Conservation (phyloP, 2,113 vertebrate species). For the Tylochromis polylepis region DNA sequence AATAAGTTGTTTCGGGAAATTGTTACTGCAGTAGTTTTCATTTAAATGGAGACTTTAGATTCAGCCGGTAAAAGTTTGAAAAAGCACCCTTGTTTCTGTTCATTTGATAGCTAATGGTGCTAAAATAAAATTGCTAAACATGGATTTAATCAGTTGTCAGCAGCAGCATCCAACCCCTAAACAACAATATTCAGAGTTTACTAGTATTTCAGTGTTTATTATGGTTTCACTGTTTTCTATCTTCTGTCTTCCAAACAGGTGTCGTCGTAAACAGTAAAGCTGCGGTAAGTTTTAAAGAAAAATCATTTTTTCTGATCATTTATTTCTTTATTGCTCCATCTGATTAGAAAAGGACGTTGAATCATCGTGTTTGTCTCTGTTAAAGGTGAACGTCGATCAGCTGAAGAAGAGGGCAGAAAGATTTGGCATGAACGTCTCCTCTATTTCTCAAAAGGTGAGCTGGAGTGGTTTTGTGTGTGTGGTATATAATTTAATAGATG, state of each 20-base stretch:
- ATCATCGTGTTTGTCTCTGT: background rate
- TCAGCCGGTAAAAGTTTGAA: background rate
- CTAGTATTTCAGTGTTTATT: background rate
- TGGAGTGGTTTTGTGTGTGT: too few species aligned
- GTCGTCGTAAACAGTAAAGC: constrained; percentile 53
- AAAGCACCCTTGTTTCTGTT: background rate
- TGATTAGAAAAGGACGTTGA: background rate
- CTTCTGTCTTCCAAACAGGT: constrained; percentile 29
- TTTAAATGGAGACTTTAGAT: background rate
- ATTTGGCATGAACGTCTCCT: constrained; percentile 89
- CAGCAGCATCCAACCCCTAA: background rate
- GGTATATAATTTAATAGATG: rapidly evolving
- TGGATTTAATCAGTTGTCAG: background rate
- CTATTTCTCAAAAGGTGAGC: constrained; percentile 86
- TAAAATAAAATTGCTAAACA: background rate
- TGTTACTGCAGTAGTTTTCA: background rate
- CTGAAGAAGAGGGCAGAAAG: constrained; percentile 90
- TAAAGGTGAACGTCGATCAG: constrained; percentile 83
- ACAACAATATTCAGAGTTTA: background rate
- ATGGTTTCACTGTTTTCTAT: background rate
- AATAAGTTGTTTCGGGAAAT: background rate
- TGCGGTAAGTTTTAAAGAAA: constrained; percentile 50
- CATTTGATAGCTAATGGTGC: background rate
- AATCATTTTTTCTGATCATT: background rate
- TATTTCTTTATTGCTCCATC: background rate